Evolutionary conservation across 2,797 vertebrate species (phyloP), one percentile per base, ranked within the genome.

Genomic region (Lycodopsis pacificus): DNA sequence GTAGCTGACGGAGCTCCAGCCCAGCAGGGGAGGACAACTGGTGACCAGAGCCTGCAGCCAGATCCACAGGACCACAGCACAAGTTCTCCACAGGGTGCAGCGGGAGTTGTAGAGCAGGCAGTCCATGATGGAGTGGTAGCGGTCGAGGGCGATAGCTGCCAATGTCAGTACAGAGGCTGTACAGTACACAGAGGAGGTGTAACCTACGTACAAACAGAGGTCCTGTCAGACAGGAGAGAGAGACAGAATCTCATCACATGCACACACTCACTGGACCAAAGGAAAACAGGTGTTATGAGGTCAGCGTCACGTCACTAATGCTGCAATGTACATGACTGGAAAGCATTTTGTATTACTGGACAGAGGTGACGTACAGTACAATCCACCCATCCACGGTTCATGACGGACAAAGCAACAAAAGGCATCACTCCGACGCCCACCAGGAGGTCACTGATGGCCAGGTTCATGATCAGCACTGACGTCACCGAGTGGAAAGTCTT

Each of bases 101-200:
- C 93, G 95, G 19, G 95, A 94, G 78, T 84, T 88, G 77, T 97
- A 96, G 53, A 90, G 94, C 89, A 97, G 87, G 80, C 95, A 96
- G 93, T 96, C 94, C 30, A 96, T 79, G 66, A 97, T 97, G 91
- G 95, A 95, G 83, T 92, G 90, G 89, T 96, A 96, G 22, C 96
- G 96, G 80, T 97, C 96, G 2, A 97, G 87, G 27, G 96, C 96
- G 7, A 97, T 96, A 4, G 95, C 96, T 1, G 96, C 94, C 7
- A 97, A 86, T 0, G 96, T 96, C 58, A 97, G 91, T 3, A 95
- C 94, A 0, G 96, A 97, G 2, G 93, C 95, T 1, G 95, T 96
- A 77, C 96, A 96, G 92, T 95, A 96, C 58, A 97, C 95, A 7
- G 96, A 96, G 64, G 96, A 96, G 59, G 95, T 95, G 93, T 96